Base-by-base conservation (phyloP, 35 echinoderm and acorn worm species). In the Patiria miniata region DNA sequence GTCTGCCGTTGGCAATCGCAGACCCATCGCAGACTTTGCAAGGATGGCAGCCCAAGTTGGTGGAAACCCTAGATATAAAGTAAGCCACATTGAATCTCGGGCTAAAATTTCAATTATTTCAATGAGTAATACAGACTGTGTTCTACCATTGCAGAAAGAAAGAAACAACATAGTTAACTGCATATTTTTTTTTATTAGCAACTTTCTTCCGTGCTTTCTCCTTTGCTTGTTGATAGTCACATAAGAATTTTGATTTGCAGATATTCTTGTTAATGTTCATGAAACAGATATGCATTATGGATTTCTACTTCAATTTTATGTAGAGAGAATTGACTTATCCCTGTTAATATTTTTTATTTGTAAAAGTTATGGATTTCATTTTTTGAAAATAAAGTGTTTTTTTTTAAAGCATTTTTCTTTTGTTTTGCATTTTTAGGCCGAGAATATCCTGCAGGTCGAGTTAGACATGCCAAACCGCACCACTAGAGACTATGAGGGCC, bases 401-500 rank as follows among this genome's bases (percentile, higher is more conserved):
- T 6, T 47, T 47, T 47, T 47, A 12, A 47, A 37, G 68, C 29
- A 6, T 85, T 61, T 10, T 81, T 19, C 37, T 88, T 2, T 59
- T 47, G 42, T 12, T n/a, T 83, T 42, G 39, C 14, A 36, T 51
- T 73, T 53, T 36, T 68, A 99, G 96, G 93, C 89, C 40, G 96
- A 99, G 80, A 99, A 99, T 76, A 87, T 99, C 39, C 52, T 99
- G 3, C 61, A 88, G 16, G 93, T 99, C 16, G 96, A 99, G 32
- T 52, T 99, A 39, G 96, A 99, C 79, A 94, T 99, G 96, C 96
- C 96, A 0, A 99, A 99, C 65, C 80, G 96, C 26, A 99, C 96
- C 2, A 99, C 96, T 2, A 51, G 96, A 19, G 96, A 99, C 68
- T 99, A 99, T 68, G 96, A 99, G 56, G 96, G 96, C 29, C 96